phyloP scores from a whole-genome alignment of 2,113 vertebrate species.

The Tychaedon coryphoeus region DNA sequence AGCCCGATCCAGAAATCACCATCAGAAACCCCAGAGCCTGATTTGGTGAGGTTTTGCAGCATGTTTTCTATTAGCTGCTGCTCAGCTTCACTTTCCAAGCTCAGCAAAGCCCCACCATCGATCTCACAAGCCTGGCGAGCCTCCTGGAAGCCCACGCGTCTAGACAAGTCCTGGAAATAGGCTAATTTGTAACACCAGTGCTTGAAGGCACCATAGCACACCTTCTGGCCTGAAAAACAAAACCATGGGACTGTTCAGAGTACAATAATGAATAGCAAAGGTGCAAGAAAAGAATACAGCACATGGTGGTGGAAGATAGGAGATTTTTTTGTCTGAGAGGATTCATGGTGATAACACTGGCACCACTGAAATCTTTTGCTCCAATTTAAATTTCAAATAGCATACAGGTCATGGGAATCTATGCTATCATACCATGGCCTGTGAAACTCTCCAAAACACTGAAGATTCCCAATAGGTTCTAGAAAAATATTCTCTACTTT shows the following conservation, averaged over 20 bases:
- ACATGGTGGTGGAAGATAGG: not conserved
- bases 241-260: not conserved
- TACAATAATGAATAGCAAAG: not conserved
- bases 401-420: not conserved
- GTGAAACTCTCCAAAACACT: not conserved
- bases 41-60: slow-evolving; percentile 82
- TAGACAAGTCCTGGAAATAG: slow-evolving; percentile 91
- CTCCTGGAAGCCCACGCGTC: slow-evolving; percentile 89
- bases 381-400: not conserved
- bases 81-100: slow-evolving; percentile 81
- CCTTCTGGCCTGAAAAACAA: slow-evolving; percentile 83
- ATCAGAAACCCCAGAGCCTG: slow-evolving; percentile 82
- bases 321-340: not conserved
- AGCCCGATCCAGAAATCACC: slow-evolving; percentile 98
- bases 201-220: slow-evolving; percentile 80
- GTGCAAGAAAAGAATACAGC: not conserved
- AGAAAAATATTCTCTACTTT: not conserved
- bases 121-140: slow-evolving; percentile 85
- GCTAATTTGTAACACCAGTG: slow-evolving; percentile 92
- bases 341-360: fast-evolving
- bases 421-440: not conserved
- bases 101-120: slow-evolving; percentile 85
- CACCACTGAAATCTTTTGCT: not conserved
- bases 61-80: slow-evolving; percentile 87
- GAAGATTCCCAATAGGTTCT: not conserved